These are phyloP conservation scores for Agriopis aurantiaria DNA, from an alignment of 2,888 invertebrate genomes.

Conservation along the genomic window DNA sequence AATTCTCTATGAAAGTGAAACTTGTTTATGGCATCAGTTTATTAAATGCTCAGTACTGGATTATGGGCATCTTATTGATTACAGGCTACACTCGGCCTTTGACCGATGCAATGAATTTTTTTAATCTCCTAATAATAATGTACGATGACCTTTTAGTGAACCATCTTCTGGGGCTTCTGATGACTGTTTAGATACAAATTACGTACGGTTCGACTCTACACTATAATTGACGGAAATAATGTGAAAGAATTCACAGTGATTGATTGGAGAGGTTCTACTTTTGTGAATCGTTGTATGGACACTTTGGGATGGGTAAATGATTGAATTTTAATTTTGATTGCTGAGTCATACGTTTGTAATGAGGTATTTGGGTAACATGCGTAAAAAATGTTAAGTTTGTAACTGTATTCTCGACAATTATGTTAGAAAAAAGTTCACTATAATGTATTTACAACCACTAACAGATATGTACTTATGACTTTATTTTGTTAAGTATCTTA, in stretches of 20 bases:
- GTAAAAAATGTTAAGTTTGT: constrained; percentile 16
- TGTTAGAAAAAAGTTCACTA: constrained; percentile 15
- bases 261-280: constrained; percentile 37
- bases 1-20: constrained; percentile 39
- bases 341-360: constrained; percentile 40
- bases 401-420: constrained; percentile 33
- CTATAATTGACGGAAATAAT: constrained; percentile 43
- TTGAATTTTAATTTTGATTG: constrained; percentile 39
- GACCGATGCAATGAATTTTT: constrained; percentile 30
- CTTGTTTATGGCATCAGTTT: constrained; percentile 21
- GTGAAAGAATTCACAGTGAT: constrained; percentile 39
- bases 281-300: constrained; percentile 19
- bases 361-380: constrained; percentile 31
- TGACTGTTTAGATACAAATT: constrained; percentile 32
- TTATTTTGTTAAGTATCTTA: background rate
- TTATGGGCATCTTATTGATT: constrained; percentile 35
- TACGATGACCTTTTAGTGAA: constrained; percentile 31
- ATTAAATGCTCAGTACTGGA: constrained; percentile 29
- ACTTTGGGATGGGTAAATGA: constrained; percentile 34
- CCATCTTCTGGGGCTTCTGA: constrained; percentile 29
- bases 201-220: constrained; percentile 23
- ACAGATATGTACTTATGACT: background rate
- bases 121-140: constrained; percentile 34
- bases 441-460: background rate
- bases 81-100: constrained; percentile 34